Conservation (phyloP, 2,888 invertebrate genomes). For the Pegoplata infirma region DNA sequence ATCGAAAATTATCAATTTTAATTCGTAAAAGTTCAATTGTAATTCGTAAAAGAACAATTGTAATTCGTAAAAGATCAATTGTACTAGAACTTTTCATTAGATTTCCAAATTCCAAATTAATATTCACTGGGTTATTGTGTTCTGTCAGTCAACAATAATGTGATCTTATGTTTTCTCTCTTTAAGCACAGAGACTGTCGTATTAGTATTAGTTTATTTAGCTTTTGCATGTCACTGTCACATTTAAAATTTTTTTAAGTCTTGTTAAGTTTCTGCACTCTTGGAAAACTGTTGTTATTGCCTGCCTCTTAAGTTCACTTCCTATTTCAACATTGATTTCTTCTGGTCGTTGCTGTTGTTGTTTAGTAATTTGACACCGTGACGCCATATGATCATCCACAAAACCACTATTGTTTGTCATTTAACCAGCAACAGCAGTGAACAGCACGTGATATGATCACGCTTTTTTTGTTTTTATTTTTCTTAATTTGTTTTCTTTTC, state of each 20-base stretch:
- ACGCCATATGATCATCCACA: conserved; percentile 51
- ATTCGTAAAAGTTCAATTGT: too few relatives aligned
- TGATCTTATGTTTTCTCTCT: neutral
- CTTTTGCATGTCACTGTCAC: conserved; percentile 47
- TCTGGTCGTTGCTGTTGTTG: neutral
- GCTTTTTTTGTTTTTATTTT: conserved; percentile 23
- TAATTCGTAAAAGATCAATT: too few relatives aligned
- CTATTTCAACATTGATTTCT: neutral
- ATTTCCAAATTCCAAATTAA: too few relatives aligned
- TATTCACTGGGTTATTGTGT: neutral
- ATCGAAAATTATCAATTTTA: too few relatives aligned
- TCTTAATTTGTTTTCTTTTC: too few relatives aligned
- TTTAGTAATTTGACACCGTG: conserved; percentile 56
- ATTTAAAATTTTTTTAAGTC: conserved; percentile 23
- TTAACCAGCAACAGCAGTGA: neutral
- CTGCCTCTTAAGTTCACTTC: neutral
- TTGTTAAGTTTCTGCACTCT: neutral
- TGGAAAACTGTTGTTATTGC: neutral
- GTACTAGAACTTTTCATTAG: too few relatives aligned
- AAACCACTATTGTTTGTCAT: conserved; percentile 18
- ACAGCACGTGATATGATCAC: conserved; percentile 60
- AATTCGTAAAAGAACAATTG: too few relatives aligned
- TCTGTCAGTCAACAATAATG: neutral
- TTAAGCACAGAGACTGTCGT: neutral
- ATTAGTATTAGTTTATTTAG: neutral